Base-by-base conservation (phyloP, 2,888 invertebrate genomes). In the Machimus rusticus region DNA sequence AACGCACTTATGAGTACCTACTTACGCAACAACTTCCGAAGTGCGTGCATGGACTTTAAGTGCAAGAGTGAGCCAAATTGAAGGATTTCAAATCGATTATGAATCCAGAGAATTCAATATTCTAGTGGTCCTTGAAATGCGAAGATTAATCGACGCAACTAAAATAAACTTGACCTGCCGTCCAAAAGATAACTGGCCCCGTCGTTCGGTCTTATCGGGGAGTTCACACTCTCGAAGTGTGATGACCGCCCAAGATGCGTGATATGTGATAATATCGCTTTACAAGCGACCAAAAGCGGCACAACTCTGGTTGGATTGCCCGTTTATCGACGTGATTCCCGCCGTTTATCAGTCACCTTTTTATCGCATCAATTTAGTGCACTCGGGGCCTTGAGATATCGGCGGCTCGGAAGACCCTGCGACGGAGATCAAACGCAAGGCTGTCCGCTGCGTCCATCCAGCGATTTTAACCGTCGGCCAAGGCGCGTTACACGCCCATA, bases 401-500 rank as follows among this genome's bases (percentile, higher is more conserved):
- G 66, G 12, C 12, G 57, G 9, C 57, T 3, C 23, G 57, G 66
- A 28, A 2, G 66, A 66, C 23, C 12, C 28, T 23, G 23, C 28
- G 66, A 66, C 4, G 28, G 12, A 66, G 23, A 66, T 66, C 66
- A 66, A 66, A 66, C 23, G 28, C 28, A 34, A 16, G 37, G 37
- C n/a, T n/a, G 77, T 77, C 34, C 1, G 37, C 16, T 16, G 19
- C 19, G 78, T 78, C 78, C 78, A 12, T n/a, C 78, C 37, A 78
- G 23, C 5, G n/a, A 46, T 19, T 76, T 76, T 46, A 3, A 78
- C 23, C 19, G 39, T 39, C 77, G 39, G 39, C 8, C 2, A 39
- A n/a, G 39, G 39, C 77, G 9, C 37, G 37, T 78, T 78, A 78
- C 78, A 78, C 78, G 78, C 39, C 78, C n/a, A 78, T 78, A 78